These are phyloP conservation scores for Subacronicta megacephala DNA, from an alignment of 2,888 invertebrate genomes.

Conservation along the genomic window DNA sequence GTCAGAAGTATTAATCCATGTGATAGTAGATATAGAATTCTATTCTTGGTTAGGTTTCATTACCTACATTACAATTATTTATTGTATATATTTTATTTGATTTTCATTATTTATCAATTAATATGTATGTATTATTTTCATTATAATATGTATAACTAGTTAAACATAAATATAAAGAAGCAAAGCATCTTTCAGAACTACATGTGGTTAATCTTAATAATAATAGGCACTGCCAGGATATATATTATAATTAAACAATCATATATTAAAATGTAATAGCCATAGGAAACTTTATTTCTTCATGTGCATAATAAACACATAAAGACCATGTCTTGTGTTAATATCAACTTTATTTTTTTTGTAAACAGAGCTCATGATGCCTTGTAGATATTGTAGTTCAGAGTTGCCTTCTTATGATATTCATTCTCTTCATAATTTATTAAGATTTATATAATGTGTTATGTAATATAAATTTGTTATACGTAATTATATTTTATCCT, in stretches of 20 bases:
- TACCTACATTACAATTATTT: constrained; percentile 27
- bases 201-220: constrained; percentile 37
- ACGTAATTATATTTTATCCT: constrained; percentile 23
- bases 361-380: constrained; percentile 14
- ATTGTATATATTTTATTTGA: constrained; percentile 20
- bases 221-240: constrained; percentile 75
- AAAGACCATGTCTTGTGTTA: constrained; percentile 9
- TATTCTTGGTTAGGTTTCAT: constrained; percentile 51
- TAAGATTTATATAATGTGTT: constrained; percentile 27
- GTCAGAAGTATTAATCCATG: constrained; percentile 86
- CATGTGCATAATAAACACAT: constrained; percentile 9
- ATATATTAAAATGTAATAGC: constrained; percentile 27
- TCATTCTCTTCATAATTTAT: constrained; percentile 22
- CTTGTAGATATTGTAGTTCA: constrained; percentile 26
- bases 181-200: constrained; percentile 31
- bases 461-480: constrained; percentile 24
- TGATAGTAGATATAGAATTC: constrained; percentile 83
- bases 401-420: constrained; percentile 26
- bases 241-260: constrained; percentile 44
- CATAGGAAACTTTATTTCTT: constrained; percentile 15
- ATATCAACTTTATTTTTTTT: constrained; percentile 6
- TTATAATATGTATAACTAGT: constrained; percentile 14
- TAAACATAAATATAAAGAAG: constrained; percentile 29
- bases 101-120: constrained; percentile 7
- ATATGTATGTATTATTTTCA: constrained; percentile 5